These are phyloP conservation scores for Lymantria dispar DNA, from an alignment of 2,888 invertebrate species.

Conservation along the genomic window DNA sequence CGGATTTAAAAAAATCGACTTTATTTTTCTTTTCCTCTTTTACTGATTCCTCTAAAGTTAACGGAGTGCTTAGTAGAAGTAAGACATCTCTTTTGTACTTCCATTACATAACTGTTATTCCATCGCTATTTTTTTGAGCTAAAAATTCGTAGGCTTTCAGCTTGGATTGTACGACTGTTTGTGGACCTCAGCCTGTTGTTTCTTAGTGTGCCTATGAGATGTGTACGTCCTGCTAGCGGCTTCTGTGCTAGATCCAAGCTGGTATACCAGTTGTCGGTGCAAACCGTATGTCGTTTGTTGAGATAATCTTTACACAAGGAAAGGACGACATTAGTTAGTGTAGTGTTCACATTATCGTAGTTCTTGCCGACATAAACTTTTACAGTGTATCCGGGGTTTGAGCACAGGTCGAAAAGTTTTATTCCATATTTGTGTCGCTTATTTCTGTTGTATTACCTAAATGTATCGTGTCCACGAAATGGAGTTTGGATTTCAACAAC, in stretches of 20 bases:
- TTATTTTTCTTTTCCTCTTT: too few relatives aligned
- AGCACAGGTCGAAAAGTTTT: slow-evolving; percentile 18
- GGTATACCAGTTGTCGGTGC: slow-evolving; percentile 20
- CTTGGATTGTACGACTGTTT: too few relatives aligned
- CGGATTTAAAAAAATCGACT: too few relatives aligned
- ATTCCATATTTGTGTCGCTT: slow-evolving; percentile 2
- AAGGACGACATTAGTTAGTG: slow-evolving; percentile 1
- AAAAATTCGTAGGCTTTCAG: too few relatives aligned
- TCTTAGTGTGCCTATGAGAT: too few relatives aligned
- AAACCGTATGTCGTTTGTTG: not conserved
- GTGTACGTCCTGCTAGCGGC: not conserved
- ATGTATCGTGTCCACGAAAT: not conserved
- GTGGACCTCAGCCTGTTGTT: too few relatives aligned
- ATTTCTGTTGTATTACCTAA: not conserved
- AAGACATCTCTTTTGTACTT: too few relatives aligned
- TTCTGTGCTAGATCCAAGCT: slow-evolving; percentile 11
- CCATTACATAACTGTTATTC: too few relatives aligned
- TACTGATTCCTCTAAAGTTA: too few relatives aligned
- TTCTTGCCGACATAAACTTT: slow-evolving; percentile 1
- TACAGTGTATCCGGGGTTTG: slow-evolving; percentile 11
- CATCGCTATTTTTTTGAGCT: too few relatives aligned
- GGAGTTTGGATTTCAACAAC: not conserved
- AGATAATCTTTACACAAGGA: not conserved
- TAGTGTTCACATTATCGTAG: not conserved
- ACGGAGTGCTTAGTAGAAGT: too few relatives aligned